Percentiles rank a stretch among this genome's conserved stretches.
Evolutionary conservation across 2,113 vertebrate genomes (phyloP).

Genomic region (Turdus rufiventris): DNA sequence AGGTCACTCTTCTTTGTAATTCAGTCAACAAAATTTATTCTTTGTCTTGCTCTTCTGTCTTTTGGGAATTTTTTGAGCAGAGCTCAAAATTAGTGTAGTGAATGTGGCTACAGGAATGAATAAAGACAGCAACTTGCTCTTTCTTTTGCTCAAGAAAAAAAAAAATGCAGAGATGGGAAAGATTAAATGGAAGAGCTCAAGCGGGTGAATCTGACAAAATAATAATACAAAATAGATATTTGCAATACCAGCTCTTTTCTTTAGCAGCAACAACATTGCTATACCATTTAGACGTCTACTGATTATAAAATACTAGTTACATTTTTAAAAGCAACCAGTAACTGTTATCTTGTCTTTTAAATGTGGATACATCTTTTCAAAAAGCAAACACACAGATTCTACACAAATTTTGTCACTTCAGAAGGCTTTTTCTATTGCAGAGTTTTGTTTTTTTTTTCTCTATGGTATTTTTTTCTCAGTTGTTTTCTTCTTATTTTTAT

Average conservation of each 20-base stretch:
- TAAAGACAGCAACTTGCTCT: background rate
- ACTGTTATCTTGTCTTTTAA: background rate
- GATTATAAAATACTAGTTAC: background rate
- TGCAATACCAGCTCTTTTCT: background rate
- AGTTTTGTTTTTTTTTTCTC: background rate
- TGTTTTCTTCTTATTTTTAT: background rate
- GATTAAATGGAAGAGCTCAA: background rate
- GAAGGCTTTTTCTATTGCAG: background rate
- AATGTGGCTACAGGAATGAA: background rate
- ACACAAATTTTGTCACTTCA: background rate
- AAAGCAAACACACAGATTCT: background rate
- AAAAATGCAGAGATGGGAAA: background rate
- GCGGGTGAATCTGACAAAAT: background rate
- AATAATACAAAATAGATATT: background rate
- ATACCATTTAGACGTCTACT: background rate
- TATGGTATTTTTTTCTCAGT: background rate
- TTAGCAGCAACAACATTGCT: background rate
- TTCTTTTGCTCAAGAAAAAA: background rate
- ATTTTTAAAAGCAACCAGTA: background rate
- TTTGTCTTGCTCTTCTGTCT: background rate
- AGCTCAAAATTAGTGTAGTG: background rate
- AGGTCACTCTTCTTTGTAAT: background rate
- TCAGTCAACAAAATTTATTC: background rate
- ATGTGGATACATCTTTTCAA: background rate
- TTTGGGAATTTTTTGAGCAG: background rate